phyloP scores from a whole-genome alignment of 2,113 vertebrate genomes.

The Neogale vison region DNA sequence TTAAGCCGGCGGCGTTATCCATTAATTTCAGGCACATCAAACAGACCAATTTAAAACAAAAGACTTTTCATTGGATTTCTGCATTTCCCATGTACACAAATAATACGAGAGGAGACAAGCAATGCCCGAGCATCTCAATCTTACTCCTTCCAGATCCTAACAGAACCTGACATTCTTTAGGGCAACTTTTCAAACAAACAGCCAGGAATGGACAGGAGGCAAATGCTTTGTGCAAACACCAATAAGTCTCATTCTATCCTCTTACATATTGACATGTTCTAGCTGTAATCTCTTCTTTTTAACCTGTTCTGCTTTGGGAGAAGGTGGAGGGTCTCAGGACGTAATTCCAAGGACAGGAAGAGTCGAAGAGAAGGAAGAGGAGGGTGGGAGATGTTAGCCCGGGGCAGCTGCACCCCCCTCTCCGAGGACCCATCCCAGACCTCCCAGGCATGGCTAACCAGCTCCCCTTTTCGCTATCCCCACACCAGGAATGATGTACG shows the following conservation, averaged over 20 bases:
- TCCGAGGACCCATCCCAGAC: fast-evolving
- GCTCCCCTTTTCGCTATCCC: no score
- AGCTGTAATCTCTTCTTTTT: not conserved
- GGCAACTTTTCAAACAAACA: slow-evolving; percentile 58
- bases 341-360: not conserved
- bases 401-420: not conserved
- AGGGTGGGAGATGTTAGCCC: not conserved
- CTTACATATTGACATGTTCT: not conserved
- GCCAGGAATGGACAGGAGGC: slow-evolving; percentile 15
- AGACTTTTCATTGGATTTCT: slow-evolving; percentile 44
- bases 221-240: slow-evolving; percentile 56
- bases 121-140: not conserved
- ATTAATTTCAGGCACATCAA: slow-evolving; percentile 31
- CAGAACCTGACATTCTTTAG: slow-evolving; percentile 27
- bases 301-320: not conserved
- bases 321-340: not conserved
- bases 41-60: slow-evolving; percentile 57
- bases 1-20: slow-evolving; percentile 14
- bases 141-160: slow-evolving; percentile 20
- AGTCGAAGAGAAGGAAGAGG: not conserved
- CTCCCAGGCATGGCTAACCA: no score
- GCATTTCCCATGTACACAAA: slow-evolving; percentile 19
- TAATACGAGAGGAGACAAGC: not conserved
- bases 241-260: not conserved
- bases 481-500: fast-evolving